A percentile compares a stretch with the other conserved stretches of the same genome.
phyloP scores from a whole-genome alignment of 2,113 vertebrate genomes.

The Pristiophorus japonicus region DNA sequence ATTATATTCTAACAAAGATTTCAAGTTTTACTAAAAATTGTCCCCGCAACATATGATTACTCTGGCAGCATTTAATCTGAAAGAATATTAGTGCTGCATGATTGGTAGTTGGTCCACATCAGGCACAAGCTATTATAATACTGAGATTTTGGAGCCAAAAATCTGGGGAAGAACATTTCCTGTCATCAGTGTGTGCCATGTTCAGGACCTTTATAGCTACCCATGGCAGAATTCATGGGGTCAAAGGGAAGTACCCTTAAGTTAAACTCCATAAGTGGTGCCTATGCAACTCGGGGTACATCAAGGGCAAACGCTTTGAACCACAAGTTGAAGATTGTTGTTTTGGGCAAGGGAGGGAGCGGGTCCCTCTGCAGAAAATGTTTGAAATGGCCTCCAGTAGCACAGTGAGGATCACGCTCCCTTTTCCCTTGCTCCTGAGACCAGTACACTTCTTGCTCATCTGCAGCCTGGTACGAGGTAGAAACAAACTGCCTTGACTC shows the following conservation, averaged over 20 bases:
- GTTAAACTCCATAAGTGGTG: not conserved
- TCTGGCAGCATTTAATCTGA: not conserved
- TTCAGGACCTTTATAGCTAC: not conserved
- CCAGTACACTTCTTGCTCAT: too few relatives aligned
- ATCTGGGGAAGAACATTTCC: too few relatives aligned
- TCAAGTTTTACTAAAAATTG: not conserved
- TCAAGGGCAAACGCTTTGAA: too few relatives aligned
- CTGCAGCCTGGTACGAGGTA: too few relatives aligned
- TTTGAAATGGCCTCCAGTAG: too few relatives aligned
- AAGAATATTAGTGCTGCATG: not conserved
- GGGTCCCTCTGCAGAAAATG: too few relatives aligned
- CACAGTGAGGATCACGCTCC: too few relatives aligned
- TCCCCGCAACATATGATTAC: not conserved
- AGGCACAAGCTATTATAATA: not conserved
- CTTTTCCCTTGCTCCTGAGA: too few relatives aligned
- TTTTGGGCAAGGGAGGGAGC: not conserved
- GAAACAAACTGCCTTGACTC: too few relatives aligned
- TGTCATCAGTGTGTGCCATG: not conserved
- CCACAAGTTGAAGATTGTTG: too few relatives aligned
- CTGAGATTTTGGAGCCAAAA: not conserved
- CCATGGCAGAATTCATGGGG: not conserved
- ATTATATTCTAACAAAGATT: too few relatives aligned
- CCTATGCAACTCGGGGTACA: not conserved
- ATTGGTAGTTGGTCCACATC: not conserved
- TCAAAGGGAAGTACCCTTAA: not conserved